These are phyloP conservation scores for Crossoptilon crossoptilon DNA, from an alignment of 2,797 vertebrate species.

Conservation along the genomic window DNA sequence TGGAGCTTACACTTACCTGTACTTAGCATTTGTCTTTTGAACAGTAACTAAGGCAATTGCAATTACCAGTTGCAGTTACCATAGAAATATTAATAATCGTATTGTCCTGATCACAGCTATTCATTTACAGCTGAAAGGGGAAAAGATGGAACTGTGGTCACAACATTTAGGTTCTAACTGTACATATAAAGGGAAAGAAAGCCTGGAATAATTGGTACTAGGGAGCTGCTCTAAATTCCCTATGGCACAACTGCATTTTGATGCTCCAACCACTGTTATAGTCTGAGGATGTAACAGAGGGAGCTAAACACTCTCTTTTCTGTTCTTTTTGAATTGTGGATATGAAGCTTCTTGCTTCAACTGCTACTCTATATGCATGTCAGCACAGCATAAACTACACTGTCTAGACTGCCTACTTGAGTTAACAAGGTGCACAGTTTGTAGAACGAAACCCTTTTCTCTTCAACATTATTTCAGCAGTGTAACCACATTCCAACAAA, in stretches of 20 bases:
- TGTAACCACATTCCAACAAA: not conserved
- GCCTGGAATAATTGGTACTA: not conserved
- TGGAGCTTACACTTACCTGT: not conserved
- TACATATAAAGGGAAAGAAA: not conserved
- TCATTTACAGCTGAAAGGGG: not conserved
- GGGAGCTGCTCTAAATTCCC: not conserved
- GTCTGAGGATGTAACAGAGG: not conserved
- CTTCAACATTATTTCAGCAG: not conserved
- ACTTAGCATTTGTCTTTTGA: not conserved
- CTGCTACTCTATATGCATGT: not conserved
- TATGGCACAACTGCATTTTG: not conserved
- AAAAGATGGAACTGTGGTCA: not conserved
- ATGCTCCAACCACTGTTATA: not conserved
- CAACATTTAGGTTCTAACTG: not conserved
- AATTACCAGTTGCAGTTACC: not conserved
- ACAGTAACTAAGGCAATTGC: not conserved
- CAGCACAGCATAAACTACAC: constrained; percentile 5
- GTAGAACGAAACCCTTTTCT: not conserved
- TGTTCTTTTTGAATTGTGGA: not conserved
- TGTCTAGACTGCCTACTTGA: not conserved
- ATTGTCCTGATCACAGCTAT: not conserved
- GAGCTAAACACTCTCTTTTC: not conserved
- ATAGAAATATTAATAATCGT: not conserved
- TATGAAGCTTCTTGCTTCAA: constrained; percentile 14
- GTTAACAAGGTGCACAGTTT: not conserved